Evolutionary conservation across 2,888 invertebrate genomes (phyloP), one percentile per base, ranked within the genome.

Genomic region (Anorthoa munda): DNA sequence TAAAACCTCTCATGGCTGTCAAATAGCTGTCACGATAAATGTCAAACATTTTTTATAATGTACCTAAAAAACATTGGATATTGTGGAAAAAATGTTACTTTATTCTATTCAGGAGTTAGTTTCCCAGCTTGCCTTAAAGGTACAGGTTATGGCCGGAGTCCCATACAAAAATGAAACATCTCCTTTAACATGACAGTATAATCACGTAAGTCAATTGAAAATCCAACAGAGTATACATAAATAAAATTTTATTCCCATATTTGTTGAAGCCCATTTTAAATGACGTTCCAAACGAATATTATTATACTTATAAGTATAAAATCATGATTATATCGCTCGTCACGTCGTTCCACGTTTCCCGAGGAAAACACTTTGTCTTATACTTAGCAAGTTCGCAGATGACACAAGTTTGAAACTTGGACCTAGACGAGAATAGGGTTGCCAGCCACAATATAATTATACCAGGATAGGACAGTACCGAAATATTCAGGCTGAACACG

Each of bases 401-500:
- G 82, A 74, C 21, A 65, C 66, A 71, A 81, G 71, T 77, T 81
- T 26, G 50, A 74, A 81, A 81, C 82, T 77, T 58, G 23, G 21
- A 53, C 66, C 50, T 21, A 23, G 46, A 50, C 21, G 45, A 53
- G 50, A 31, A 21, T 70, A 64, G 66, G 61, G 69, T 18, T 45
- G 26, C 23, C 48, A 73, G 58, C 55, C 17, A 46, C 18, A 65
- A 60, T 55, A 23, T 45, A 18, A 75, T 66, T 56, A 60, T 50
- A 26, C 21, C 46, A 51, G 59, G 39, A 77, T 59, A 23, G 3
- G n/a, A 45, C n/a, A 23, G 15, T 12, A 23, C 4, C 39, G 39
- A 31, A 15, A 61, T 56, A 75, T 65, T 55, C 60, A 53, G 2
- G 0, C 13, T 12, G 12, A 75, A 31, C 15, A 51, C 2, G 23